Evolutionary conservation across 2,797 vertebrate species (phyloP).

Genomic region (Pterois miles): DNA sequence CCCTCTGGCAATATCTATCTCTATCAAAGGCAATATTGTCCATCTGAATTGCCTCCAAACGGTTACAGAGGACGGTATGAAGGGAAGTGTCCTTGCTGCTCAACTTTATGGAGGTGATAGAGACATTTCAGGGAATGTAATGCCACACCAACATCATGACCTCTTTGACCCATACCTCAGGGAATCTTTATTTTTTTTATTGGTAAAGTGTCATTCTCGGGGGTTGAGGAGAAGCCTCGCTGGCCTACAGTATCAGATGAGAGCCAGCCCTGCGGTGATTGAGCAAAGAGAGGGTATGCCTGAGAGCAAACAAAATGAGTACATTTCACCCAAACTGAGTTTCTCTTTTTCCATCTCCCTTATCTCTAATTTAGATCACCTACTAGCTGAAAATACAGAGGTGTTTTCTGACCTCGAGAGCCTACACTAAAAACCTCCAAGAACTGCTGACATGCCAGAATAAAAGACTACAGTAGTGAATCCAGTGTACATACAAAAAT

Average conservation of each 20-base stretch:
- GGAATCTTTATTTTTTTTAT: conserved; percentile 27
- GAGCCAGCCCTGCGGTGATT: conserved; percentile 17
- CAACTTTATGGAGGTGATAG: conserved; percentile 38
- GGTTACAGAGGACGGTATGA: conserved; percentile 13
- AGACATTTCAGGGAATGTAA: conserved; percentile 38
- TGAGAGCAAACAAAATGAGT: conserved; percentile 30
- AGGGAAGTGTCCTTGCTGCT: conserved; percentile 24
- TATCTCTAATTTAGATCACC: conserved; percentile 45
- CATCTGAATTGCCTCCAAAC: conserved; percentile 35
- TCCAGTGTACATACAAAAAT: not conserved
- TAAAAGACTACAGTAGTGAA: not conserved
- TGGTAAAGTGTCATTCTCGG: conserved; percentile 28
- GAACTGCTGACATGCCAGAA: conserved; percentile 18
- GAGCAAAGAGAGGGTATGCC: conserved; percentile 30
- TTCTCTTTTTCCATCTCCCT: conserved; percentile 9
- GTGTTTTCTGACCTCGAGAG: conserved; percentile 17
- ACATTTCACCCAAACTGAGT: not conserved
- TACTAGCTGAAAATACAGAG: conserved; percentile 1
- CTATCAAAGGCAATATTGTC: conserved; percentile 50
- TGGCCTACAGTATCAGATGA: conserved; percentile 37
- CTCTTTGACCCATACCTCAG: conserved; percentile 23
- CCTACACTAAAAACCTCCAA: not conserved
- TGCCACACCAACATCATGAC: conserved; percentile 22
- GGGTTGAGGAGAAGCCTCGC: not conserved
- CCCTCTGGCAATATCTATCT: conserved; percentile 43